Conservation (phyloP, 2,888 invertebrate species). For the Amorpha juglandis region DNA sequence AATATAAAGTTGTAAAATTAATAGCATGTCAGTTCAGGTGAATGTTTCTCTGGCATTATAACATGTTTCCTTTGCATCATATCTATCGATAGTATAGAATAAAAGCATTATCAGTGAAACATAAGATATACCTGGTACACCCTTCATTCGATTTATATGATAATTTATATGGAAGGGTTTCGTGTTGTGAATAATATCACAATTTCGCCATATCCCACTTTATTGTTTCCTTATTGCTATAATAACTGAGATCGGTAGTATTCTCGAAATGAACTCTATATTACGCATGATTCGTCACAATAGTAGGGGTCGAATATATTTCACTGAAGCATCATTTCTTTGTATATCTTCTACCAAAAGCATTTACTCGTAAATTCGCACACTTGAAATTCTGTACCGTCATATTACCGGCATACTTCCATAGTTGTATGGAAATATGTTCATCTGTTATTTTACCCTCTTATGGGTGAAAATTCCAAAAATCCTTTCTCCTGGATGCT, state of each 20-base stretch:
- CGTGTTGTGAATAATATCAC: slow-evolving; percentile 25
- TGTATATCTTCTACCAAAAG: background rate
- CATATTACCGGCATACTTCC: too few relatives aligned
- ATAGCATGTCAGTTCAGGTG: background rate
- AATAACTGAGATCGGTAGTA: background rate
- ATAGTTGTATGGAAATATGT: too few relatives aligned
- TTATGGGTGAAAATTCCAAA: too few relatives aligned
- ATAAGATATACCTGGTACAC: background rate
- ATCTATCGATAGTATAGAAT: background rate
- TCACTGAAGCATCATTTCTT: background rate
- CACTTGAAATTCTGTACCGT: too few relatives aligned
- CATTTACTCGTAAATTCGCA: too few relatives aligned
- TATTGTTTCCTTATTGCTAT: slow-evolving; percentile 21
- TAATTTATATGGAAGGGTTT: slow-evolving; percentile 11
- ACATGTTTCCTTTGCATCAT: background rate
- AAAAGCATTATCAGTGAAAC: slow-evolving; percentile 7
- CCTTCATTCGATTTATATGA: slow-evolving; percentile 25
- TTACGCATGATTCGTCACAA: background rate
- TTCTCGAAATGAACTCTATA: slow-evolving; percentile 1
- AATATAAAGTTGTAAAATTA: too few relatives aligned
- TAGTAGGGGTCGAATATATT: background rate
- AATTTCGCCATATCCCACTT: background rate
- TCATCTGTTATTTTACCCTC: too few relatives aligned
- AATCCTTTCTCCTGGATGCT: too few relatives aligned
- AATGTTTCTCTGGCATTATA: background rate